Evolutionary conservation across 2,888 invertebrate genomes (phyloP), one percentile per base, ranked within the genome.

Genomic region (Tetrapedia diversipes): DNA sequence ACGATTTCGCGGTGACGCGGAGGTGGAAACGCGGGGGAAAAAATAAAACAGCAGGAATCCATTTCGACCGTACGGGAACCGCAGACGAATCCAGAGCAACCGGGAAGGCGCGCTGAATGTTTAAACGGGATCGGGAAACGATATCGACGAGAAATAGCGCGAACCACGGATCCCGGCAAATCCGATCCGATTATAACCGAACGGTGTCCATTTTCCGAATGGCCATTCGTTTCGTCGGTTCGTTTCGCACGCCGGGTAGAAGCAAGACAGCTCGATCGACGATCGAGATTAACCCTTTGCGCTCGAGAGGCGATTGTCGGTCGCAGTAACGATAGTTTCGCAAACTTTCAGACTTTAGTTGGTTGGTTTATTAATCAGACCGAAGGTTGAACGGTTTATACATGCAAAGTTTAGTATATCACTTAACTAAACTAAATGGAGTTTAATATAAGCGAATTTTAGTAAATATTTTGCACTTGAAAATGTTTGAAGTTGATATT

Each of bases 161-260:
- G 71, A 53, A 64, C 24, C 41, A 16, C 32, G n/a, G 24, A 37
- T 27, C 53, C 4, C 7, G 32, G 54, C 10, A 43, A 73, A 76
- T 67, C 34, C 32, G 19, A 68, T 61, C 61, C 57, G 61, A 73
- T 73, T 67, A 67, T 37, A 63, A 29, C 32, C n/a, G 32, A 27
- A 29, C 37, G 49, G 34, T 32, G 22, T 73, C n/a, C 14, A n/a
- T 6, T 57, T 60, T 29, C 43, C 22, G 7, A 6, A n/a, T 6
- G 27, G 14, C 24, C n/a, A 16, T 56, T 54, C 43, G 19, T 43
- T 19, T n/a, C 16, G 24, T 34, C n/a, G 19, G 11, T 7, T 8
- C 14, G 11, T 51, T 51, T 4, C 2, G 3, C 16, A 8, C 1
- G 37, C 2, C 34, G n/a, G n/a, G n/a, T 2, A 24, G 51, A 34